These are phyloP conservation scores for Muraenolepis orangiensis DNA, from an alignment of 2,797 vertebrate species.

Conservation along the genomic window DNA sequence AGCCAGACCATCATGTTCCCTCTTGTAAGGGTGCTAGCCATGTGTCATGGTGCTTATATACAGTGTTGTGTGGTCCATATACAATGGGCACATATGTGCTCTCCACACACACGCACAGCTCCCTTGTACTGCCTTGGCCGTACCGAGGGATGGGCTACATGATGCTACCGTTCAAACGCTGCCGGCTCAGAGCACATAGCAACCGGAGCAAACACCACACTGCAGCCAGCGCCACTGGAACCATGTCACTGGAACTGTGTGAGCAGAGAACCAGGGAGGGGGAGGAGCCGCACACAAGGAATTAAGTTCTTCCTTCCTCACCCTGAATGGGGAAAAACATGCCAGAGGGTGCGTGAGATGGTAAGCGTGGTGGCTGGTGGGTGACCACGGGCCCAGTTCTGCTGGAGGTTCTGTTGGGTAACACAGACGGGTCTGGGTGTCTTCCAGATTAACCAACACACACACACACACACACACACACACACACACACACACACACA, in stretches of 20 bases:
- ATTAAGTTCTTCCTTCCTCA: neutral
- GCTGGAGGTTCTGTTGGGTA: neutral
- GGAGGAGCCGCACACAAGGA: neutral
- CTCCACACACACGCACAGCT: neutral
- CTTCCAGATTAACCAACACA: neutral
- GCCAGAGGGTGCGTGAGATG: neutral
- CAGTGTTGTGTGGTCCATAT: neutral
- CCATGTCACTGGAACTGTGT: neutral
- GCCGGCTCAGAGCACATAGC: slow-evolving; percentile 36
- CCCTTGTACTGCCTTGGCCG: slow-evolving; percentile 9
- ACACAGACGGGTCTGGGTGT: neutral
- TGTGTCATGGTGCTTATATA: neutral
- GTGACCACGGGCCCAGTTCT: neutral
- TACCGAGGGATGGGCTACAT: neutral
- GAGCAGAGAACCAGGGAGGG: slow-evolving; percentile 7
- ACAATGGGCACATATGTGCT: neutral
- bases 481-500: neutral
- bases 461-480: neutral
- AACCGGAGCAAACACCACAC: slow-evolving; percentile 34
- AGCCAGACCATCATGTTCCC: neutral
- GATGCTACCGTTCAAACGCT: neutral
- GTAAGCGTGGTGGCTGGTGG: no score
- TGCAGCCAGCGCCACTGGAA: neutral
- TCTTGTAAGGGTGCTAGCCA: neutral
- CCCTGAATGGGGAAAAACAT: neutral